Base-by-base conservation (phyloP, 1,140 invertebrate genomes). In the Lordiphosa clarofinis region DNA sequence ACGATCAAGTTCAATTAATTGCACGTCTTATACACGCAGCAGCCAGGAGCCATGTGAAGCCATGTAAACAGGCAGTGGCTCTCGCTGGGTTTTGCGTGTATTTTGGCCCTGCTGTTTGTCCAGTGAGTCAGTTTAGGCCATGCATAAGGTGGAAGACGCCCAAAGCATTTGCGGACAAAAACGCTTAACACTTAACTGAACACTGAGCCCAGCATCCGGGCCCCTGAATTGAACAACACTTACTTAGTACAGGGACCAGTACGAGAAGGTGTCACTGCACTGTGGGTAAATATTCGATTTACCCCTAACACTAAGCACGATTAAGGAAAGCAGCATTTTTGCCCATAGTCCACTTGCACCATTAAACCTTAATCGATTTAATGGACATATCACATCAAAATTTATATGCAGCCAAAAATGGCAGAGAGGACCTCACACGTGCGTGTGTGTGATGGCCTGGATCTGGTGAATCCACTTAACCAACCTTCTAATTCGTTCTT, bases 171-270 rank as follows among this genome's bases (percentile, higher is more conserved):
- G 24, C 6, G 4, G 24, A 1, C 24, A 6, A 54, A 65, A 65
- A 54, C 54, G 43, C 62, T 65, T 65, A 60, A 65, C 62, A 65
- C 62, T 60, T 44, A 65, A 60, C 49, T 65, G 56, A 65, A 40
- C 62, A 60, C 62, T 65, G 43, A 64, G 43, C 56, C 56, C 37
- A 39, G 15, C 15, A 3, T 15, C 15, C 15, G 15, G 15, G 1
- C 15, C 15, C 15, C 15, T 15, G 15, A 15, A 15, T 15, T 15
- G 15, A 15, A 15, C 15, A 15, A 15, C 15, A 15, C 15, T 15
- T 15, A 15, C 15, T 15, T 15, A 15, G 15, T 15, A 15, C 15
- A 15, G n/a, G 15, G 15, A 15, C 15, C 15, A 15, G 15, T 15
- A 15, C 15, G 15, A 3, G 15, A 15, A 1, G 15, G 15, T 15